Percentiles rank a stretch among this genome's conserved stretches.
Evolutionary conservation across 2,797 vertebrate genomes (phyloP).

Genomic region (Argentina silus): DNA sequence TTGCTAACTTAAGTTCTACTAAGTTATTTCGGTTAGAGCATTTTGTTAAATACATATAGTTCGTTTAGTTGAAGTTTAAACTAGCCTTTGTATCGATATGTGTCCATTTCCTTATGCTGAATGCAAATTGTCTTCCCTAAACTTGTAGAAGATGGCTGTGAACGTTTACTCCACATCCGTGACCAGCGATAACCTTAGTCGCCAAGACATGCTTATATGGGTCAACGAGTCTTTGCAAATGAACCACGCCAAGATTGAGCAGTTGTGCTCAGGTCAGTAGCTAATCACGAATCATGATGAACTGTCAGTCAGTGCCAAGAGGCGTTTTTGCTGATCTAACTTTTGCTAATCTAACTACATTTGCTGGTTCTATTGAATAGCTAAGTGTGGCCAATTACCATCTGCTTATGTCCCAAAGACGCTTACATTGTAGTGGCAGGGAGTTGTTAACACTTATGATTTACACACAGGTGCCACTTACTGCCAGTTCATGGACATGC

Average conservation of each 20-base stretch:
- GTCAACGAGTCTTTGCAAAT: slow-evolving; percentile 87
- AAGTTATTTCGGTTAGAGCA: no score
- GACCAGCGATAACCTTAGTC: slow-evolving; percentile 87
- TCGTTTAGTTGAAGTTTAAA: no score
- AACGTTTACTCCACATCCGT: slow-evolving; percentile 89
- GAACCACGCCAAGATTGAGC: slow-evolving; percentile 86
- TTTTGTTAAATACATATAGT: no score
- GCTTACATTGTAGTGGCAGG: no score
- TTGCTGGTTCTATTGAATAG: not conserved
- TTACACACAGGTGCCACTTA: slow-evolving; percentile 80
- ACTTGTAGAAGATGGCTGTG: slow-evolving; percentile 82
- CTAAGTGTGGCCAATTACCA: not conserved
- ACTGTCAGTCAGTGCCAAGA: no score
- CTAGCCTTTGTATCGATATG: no score
- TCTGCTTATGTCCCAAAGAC: not conserved
- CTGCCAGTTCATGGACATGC: slow-evolving; percentile 91
- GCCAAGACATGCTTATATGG: slow-evolving; percentile 90
- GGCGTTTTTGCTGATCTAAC: not conserved
- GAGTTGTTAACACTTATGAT: not conserved
- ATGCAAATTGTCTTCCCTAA: not conserved
- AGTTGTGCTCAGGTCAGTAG: slow-evolving; percentile 84
- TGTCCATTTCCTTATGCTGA: no score
- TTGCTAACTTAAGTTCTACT: not conserved
- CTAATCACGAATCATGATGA: no score
- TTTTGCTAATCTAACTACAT: not conserved